These are phyloP conservation scores for Aspidoscelis tigris DNA, from an alignment of 2,113 vertebrate genomes.

Conservation along the genomic window DNA sequence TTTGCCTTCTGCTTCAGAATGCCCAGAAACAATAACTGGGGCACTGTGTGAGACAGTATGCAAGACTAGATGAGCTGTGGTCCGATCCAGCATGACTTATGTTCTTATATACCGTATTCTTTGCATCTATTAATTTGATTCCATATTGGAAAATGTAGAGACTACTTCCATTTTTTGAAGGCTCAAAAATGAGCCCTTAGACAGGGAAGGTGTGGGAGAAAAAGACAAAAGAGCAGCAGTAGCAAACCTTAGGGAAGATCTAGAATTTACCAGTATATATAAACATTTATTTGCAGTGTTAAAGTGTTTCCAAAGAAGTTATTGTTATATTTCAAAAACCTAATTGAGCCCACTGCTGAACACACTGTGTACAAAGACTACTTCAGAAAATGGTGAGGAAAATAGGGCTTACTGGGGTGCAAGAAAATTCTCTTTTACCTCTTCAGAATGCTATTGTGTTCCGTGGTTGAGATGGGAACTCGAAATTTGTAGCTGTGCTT, in stretches of 20 bases:
- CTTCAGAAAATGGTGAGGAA: background rate
- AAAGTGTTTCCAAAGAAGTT: slow-evolving; percentile 48
- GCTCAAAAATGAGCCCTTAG: background rate
- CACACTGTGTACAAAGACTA: slow-evolving; percentile 6
- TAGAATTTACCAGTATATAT: slow-evolving; percentile 38
- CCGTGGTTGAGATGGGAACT: background rate
- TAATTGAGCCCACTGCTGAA: background rate
- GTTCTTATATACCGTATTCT: too few species aligned
- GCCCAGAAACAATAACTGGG: too few species aligned
- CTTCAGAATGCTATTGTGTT: background rate
- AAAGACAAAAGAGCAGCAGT: background rate
- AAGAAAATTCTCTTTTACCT: slow-evolving; percentile 9
- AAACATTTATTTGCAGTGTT: slow-evolving; percentile 25
- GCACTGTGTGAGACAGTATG: too few species aligned
- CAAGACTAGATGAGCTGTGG: too few species aligned
- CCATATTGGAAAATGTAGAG: background rate
- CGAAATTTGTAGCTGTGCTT: background rate
- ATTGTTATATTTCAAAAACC: slow-evolving; percentile 37
- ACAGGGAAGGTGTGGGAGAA: slow-evolving; percentile 12
- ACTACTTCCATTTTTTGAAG: background rate
- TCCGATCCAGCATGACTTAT: too few species aligned
- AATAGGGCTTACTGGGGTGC: background rate
- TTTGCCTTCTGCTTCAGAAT: too few species aligned
- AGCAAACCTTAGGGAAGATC: slow-evolving; percentile 21
- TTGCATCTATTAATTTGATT: background rate